phyloP scores from a whole-genome alignment of 2,113 vertebrate species.

The Ceyx margarethae region DNA sequence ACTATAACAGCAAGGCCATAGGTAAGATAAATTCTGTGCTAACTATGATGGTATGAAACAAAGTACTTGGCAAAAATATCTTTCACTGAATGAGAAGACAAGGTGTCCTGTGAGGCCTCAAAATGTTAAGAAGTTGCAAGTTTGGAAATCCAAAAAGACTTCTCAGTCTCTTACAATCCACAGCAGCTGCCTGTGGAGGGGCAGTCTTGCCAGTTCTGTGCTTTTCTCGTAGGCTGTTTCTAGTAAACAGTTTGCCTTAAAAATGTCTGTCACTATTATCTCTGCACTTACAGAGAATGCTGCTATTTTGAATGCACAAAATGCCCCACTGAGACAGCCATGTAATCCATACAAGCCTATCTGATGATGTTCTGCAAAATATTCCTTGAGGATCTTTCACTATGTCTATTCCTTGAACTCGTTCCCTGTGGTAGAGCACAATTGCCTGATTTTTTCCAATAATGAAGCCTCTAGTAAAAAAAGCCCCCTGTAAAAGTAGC shows the following conservation, averaged over 20 bases:
- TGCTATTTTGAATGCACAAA: constrained; percentile 21
- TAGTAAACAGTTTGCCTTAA: constrained; percentile 20
- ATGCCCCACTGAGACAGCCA: not conserved
- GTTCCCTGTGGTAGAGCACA: not conserved
- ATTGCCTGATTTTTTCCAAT: not conserved
- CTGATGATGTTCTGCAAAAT: constrained; percentile 1
- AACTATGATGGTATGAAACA: not conserved
- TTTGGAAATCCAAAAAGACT: not conserved
- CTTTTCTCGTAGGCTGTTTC: not conserved
- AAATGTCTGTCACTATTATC: constrained; percentile 2
- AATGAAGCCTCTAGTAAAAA: not conserved
- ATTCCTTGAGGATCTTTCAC: not conserved
- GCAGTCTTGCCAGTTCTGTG: not conserved
- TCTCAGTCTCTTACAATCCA: not conserved
- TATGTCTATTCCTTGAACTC: not conserved
- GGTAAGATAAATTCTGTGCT: not conserved
- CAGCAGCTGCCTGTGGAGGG: not conserved
- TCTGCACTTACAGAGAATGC: not conserved
- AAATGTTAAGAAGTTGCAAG: not conserved
- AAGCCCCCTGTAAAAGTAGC: not conserved
- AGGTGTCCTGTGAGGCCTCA: not conserved
- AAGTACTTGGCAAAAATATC: not conserved
- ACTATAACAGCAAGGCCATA: not conserved
- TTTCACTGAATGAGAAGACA: not conserved
- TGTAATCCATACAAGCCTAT: not conserved